Percentiles rank a stretch among this genome's conserved stretches.
Evolutionary conservation across 1,140 invertebrate species (phyloP).

Genomic region (Bombus waltoni): DNA sequence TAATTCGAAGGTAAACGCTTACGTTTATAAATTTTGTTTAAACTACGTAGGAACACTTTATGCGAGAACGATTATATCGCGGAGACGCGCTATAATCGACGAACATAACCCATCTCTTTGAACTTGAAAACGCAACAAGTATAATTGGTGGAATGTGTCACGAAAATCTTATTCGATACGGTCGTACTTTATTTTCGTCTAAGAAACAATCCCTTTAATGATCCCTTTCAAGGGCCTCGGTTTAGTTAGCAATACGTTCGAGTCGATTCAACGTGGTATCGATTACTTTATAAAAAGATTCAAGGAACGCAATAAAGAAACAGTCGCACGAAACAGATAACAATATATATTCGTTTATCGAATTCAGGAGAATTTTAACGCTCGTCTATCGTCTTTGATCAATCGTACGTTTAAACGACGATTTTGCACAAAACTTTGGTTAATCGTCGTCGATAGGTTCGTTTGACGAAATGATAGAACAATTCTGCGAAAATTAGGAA

Average conservation of each 20-base stretch:
- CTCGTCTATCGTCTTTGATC: neutral
- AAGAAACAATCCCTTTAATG: neutral
- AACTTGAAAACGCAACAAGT: neutral
- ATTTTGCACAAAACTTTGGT: neutral
- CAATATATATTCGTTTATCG: neutral
- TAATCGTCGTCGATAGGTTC: neutral
- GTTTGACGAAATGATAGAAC: neutral
- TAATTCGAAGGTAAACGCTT: constrained; percentile 12
- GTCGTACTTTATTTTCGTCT: neutral
- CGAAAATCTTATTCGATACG: neutral
- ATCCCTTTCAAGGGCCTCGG: constrained; percentile 26
- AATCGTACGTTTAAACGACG: neutral
- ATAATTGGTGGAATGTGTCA: neutral
- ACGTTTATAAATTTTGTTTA: neutral
- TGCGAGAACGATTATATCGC: neutral
- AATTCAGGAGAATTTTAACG: neutral
- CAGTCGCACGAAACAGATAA: constrained; percentile 22
- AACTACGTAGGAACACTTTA: neutral
- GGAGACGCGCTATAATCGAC: too few species aligned
- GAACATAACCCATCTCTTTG: too few species aligned
- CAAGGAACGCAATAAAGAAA: constrained; percentile 30
- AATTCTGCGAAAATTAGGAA: constrained; percentile 4
- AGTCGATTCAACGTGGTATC: constrained; percentile 18
- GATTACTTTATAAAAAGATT: constrained; percentile 54
- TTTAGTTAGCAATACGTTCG: constrained; percentile 20